Evolutionary conservation across 2,888 invertebrate species (phyloP), one percentile per base, ranked within the genome.

Genomic region (Meiosimyza decipiens): DNA sequence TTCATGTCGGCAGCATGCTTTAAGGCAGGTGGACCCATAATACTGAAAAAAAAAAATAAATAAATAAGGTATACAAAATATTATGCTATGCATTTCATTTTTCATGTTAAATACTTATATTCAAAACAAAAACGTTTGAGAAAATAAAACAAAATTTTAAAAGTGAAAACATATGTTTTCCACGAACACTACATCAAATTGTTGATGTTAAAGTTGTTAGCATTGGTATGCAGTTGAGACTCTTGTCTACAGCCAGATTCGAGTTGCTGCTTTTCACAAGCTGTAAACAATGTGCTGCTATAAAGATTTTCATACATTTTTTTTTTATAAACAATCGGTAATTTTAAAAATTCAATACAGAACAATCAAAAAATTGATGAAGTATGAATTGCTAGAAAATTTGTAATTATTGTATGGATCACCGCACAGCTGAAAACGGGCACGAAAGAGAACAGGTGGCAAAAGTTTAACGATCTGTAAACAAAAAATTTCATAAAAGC

Each of bases 11-110:
- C 92, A 83, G 94, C 88, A 86, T 94, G 93, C 83, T 92, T 89
- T 83, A 95, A 89, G 79, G 95, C 95, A 77, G 94, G 92, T 77
- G 94, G 93, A 71, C 95, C 95, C 88, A 94, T 89, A 86, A 95
- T 91, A 87, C 94, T 85, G 80, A 76, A 75, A 18, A 62, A 40
- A 64, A 22, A 64, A 40, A 7, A 9, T 11, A 57, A 16, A 57
- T 1, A n/a, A 18, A 16, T 16, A 57, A 12, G 12, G 22, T 2
- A 22, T 22, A 22, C 2, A 22, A 22, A 22, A 22, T 22, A 2
- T 22, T 22, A 22, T 40, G 9, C 50, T 33, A 59, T 57, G 57
- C 57, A 18, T 57, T 57, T 47, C 49, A 49, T 18, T 6, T 63
- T 63, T 15, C 2, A 22, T 33, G 15, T 47, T 62, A 9, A 16